Evolutionary conservation across 2,113 vertebrate genomes (phyloP).

Genomic region (Eira barbara): DNA sequence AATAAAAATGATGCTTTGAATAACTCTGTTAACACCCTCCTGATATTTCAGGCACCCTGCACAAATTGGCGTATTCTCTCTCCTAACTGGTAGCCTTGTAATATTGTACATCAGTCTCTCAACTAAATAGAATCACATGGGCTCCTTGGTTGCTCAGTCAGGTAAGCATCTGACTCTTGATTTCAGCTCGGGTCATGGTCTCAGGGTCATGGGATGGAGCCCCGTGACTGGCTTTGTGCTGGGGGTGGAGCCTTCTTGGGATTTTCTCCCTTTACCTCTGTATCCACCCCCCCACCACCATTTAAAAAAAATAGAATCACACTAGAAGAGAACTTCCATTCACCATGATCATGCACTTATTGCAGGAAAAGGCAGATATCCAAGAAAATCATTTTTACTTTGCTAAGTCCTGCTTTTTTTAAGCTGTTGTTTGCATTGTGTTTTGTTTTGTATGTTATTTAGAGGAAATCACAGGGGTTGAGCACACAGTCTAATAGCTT

Average conservation of each 20-base stretch:
- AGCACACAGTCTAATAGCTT: neutral
- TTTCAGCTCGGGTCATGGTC: neutral
- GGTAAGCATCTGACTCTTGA: neutral
- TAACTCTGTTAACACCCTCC: neutral
- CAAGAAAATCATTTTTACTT: neutral
- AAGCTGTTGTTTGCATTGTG: neutral
- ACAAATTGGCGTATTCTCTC: neutral
- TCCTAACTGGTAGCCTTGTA: neutral
- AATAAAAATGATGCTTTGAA: neutral
- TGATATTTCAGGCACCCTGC: neutral
- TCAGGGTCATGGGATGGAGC: neutral
- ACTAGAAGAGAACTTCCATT: neutral
- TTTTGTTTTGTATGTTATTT: neutral
- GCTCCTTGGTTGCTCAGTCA: neutral
- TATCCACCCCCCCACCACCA: fast-evolving
- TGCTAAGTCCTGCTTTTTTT: neutral
- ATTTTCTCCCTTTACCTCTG: neutral
- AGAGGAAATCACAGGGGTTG: neutral
- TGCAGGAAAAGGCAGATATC: neutral
- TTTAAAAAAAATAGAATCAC: neutral
- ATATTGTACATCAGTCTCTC: neutral
- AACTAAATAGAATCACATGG: neutral
- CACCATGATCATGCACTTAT: neutral
- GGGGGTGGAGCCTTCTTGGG: neutral
- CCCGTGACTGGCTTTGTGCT: neutral